phyloP scores from a whole-genome alignment of 2,888 invertebrate genomes.

The Drosophila borborema region DNA sequence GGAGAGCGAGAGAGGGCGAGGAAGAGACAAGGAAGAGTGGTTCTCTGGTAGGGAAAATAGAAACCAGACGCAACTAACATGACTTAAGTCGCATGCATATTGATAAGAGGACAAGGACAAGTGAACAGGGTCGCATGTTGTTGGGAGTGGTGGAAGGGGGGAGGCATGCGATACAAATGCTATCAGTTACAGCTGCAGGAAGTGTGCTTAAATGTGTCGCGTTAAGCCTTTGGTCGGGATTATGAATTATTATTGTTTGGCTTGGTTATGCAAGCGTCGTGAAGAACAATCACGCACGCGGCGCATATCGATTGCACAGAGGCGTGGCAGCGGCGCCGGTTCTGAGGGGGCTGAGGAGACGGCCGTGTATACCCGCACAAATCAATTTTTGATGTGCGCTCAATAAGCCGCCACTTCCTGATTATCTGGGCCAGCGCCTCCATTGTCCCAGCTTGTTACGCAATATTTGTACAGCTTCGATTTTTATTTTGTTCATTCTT shows the following conservation, averaged over 20 bases:
- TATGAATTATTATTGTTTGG: constrained; percentile 82
- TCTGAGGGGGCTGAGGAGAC: not conserved
- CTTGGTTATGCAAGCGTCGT: constrained; percentile 45
- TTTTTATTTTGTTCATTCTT: constrained; percentile 8
- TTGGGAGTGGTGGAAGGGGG: not conserved
- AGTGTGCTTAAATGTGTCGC: constrained; percentile 74
- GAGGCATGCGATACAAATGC: constrained; percentile 16
- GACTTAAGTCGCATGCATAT: constrained; percentile 76
- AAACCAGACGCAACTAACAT: constrained; percentile 48
- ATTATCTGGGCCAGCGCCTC: constrained; percentile 66
- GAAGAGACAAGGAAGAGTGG: not conserved
- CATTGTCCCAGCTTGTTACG: constrained; percentile 52
- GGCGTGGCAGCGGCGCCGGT: not conserved
- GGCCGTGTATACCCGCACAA: constrained; percentile 43
- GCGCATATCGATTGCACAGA: constrained; percentile 62
- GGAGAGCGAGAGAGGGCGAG: too few species aligned
- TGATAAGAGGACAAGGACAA: constrained; percentile 64
- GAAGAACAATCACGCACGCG: constrained; percentile 50
- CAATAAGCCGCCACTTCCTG: constrained; percentile 79
- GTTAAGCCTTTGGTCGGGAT: constrained; percentile 74
- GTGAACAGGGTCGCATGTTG: not conserved
- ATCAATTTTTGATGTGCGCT: constrained; percentile 80
- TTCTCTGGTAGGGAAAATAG: constrained; percentile 23
- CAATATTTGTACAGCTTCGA: constrained; percentile 43
- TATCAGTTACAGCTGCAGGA: constrained; percentile 80